Percentiles rank a stretch among this genome's conserved stretches.
Conservation (phyloP, 2,113 vertebrate species). For the Arvicanthis niloticus region DNA sequence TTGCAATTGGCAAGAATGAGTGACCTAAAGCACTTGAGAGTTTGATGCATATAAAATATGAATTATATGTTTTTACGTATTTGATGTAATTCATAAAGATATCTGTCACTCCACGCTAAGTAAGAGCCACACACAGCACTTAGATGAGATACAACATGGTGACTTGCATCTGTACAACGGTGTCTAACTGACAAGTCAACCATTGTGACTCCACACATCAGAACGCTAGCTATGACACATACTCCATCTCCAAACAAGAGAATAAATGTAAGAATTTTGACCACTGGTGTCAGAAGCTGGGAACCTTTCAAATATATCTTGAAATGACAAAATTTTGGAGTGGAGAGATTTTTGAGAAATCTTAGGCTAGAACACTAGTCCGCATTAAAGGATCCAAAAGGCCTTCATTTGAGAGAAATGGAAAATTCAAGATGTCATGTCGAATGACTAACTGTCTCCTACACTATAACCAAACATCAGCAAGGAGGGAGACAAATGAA, state of each 20-base stretch:
- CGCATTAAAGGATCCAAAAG: neutral
- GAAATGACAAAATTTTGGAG: constrained; percentile 19
- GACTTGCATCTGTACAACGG: neutral
- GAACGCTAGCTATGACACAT: neutral
- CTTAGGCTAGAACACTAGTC: neutral
- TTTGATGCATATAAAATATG: neutral
- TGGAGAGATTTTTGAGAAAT: neutral
- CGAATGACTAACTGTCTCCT: neutral
- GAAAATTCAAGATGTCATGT: neutral
- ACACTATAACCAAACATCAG: neutral
- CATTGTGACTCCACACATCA: neutral
- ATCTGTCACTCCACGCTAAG: neutral
- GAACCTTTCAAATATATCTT: neutral
- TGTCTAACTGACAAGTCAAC: neutral
- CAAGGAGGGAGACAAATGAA: neutral
- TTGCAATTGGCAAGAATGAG: neutral
- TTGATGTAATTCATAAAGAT: constrained; percentile 5
- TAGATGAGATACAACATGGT: neutral
- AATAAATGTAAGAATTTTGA: constrained; percentile 15
- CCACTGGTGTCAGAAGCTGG: neutral
- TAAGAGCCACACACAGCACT: neutral
- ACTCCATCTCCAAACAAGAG: neutral
- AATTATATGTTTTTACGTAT: constrained; percentile 43
- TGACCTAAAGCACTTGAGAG: neutral
- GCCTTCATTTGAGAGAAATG: neutral